Evolutionary conservation across 1,140 invertebrate species (phyloP).

Genomic region (Leguminivora glycinivorella): DNA sequence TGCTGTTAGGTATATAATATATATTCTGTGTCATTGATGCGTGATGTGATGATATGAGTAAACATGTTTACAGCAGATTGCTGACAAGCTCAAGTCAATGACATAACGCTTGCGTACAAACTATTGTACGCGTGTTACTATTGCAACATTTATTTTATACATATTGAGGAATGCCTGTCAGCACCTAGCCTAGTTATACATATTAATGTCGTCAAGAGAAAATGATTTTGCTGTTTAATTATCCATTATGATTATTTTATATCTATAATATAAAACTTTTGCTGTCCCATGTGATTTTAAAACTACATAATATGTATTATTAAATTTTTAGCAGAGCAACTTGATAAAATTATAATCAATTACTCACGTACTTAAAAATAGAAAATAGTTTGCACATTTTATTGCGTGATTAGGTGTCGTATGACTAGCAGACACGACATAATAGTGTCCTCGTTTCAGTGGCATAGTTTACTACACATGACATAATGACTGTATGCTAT

Average conservation of each 20-base stretch:
- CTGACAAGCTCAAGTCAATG: background rate
- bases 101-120: background rate
- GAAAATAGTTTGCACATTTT: background rate
- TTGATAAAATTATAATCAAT: no score
- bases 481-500: no score
- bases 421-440: background rate
- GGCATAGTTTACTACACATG: no score
- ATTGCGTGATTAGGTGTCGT: background rate
- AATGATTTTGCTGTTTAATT: background rate
- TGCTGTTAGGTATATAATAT: no score
- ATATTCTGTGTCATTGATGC: no score
- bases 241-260: no score
- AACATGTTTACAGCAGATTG: background rate
- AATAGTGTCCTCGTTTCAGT: background rate
- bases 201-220: background rate
- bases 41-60: background rate
- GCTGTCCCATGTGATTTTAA: no score
- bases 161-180: background rate
- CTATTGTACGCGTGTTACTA: background rate
- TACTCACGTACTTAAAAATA: background rate
- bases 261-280: no score
- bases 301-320: no score
- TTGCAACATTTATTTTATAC: background rate
- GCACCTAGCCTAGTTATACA: background rate
- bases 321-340: no score